A percentile compares a stretch with the other conserved stretches of the same genome.
These are phyloP conservation scores for Ptychochromis oligacanthus DNA, from an alignment of 2,113 vertebrate genomes.

Conservation along the genomic window DNA sequence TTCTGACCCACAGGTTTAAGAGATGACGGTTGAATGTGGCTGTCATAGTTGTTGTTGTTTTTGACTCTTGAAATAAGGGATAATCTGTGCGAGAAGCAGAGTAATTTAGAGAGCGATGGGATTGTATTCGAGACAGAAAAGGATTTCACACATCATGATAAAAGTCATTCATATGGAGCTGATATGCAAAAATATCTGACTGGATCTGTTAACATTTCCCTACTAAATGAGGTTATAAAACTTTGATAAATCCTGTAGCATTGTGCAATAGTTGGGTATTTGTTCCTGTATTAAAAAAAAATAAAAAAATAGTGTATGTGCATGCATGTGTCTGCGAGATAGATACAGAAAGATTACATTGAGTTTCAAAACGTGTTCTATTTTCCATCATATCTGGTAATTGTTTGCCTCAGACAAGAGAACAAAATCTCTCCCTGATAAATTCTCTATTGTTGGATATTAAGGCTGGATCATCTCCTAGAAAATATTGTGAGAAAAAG, in stretches of 20 bases:
- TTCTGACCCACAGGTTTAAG: constrained; percentile 31
- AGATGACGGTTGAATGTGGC: background rate
- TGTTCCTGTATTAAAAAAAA: background rate
- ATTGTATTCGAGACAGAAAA: constrained; percentile 35
- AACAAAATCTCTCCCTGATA: constrained; percentile 56
- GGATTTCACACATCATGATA: constrained; percentile 27
- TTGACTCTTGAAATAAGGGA: background rate
- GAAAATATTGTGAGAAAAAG: constrained; percentile 58
- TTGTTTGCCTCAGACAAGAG: constrained; percentile 57
- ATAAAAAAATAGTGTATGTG: background rate
- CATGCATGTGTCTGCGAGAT: background rate
- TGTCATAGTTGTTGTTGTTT: background rate
- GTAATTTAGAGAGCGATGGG: constrained; percentile 26
- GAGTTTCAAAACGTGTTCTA: constrained; percentile 41
- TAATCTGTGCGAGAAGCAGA: background rate
- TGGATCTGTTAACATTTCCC: constrained; percentile 32
- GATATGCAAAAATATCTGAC: background rate
- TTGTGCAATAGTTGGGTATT: background rate
- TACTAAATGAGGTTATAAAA: constrained; percentile 45
- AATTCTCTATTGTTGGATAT: constrained; percentile 64
- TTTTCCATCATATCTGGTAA: constrained; percentile 60
- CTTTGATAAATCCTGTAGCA: constrained; percentile 11
- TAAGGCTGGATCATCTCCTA: constrained; percentile 71
- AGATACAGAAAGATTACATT: constrained; percentile 34
- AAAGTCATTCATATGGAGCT: constrained; percentile 42